These are phyloP conservation scores for Micronycteris hirsuta DNA, from an alignment of 2,113 vertebrate species.

Conservation along the genomic window DNA sequence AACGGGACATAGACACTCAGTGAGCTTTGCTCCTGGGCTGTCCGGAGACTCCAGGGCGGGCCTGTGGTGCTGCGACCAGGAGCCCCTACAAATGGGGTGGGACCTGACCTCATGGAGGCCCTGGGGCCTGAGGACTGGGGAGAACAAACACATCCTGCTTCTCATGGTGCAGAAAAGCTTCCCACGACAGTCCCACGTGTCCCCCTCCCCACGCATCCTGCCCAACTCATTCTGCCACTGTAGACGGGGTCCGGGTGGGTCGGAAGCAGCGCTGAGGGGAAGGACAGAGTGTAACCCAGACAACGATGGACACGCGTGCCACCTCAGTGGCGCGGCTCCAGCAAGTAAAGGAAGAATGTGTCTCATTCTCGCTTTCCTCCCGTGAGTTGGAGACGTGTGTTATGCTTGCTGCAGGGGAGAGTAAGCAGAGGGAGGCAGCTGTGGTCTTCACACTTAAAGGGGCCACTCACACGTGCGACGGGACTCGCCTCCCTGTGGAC, in stretches of 20 bases:
- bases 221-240: not conserved
- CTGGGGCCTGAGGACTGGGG: not conserved
- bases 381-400: not conserved
- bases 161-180: accelerated
- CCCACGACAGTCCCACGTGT: accelerated
- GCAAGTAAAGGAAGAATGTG: not conserved
- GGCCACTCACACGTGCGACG: not conserved
- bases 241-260: not conserved
- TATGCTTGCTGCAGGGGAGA: not conserved
- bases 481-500: not conserved
- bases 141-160: not conserved
- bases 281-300: not conserved
- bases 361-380: not conserved
- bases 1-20: not conserved
- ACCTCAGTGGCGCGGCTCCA: not conserved
- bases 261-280: not conserved
- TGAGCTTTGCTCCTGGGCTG: not conserved
- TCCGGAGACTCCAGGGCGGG: not conserved
- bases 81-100: not conserved
- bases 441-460: not conserved
- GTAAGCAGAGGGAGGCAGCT: not conserved
- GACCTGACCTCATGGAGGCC: not conserved
- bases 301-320: not conserved
- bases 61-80: not conserved
- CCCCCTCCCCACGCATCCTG: not conserved